Conservation (phyloP, 2,888 invertebrate species). For the Mythimna ferrago region DNA sequence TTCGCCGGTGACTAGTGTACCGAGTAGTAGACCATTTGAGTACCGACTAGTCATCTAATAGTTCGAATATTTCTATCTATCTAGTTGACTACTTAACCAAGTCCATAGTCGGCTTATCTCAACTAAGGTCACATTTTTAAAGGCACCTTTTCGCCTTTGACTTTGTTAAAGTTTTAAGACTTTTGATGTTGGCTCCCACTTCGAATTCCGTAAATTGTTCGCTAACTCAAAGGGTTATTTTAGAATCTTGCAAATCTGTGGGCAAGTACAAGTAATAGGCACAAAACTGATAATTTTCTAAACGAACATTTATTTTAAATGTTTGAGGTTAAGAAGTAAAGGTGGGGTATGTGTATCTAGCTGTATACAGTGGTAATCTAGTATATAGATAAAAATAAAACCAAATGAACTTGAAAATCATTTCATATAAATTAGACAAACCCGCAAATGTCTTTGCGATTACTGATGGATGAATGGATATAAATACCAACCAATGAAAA, state of each 20-base stretch:
- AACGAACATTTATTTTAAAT: not conserved
- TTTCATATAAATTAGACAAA: not conserved
- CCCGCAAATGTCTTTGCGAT: no score
- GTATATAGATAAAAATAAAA: not conserved
- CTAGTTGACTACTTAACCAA: not conserved
- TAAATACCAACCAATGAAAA: conserved; percentile 3
- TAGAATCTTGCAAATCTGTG: not conserved
- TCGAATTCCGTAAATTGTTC: conserved; percentile 26
- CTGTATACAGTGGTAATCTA: no score
- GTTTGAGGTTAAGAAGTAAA: no score
- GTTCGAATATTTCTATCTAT: not conserved
- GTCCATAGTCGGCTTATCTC: not conserved
- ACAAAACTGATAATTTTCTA: not conserved
- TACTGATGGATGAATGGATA: not conserved
- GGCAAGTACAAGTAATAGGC: not conserved
- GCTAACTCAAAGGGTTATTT: conserved; percentile 9
- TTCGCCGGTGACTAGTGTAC: not conserved
- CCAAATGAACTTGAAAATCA: not conserved
- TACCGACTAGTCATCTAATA: not conserved
- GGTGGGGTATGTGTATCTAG: no score
- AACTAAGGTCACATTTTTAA: not conserved
- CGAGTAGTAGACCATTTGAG: not conserved
- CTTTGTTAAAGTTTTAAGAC: conserved; percentile 12
- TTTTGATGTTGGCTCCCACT: not conserved
- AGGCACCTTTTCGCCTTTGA: not conserved